Conservation (phyloP, 1,140 invertebrate genomes). For the Proctacanthus coquilletti region DNA sequence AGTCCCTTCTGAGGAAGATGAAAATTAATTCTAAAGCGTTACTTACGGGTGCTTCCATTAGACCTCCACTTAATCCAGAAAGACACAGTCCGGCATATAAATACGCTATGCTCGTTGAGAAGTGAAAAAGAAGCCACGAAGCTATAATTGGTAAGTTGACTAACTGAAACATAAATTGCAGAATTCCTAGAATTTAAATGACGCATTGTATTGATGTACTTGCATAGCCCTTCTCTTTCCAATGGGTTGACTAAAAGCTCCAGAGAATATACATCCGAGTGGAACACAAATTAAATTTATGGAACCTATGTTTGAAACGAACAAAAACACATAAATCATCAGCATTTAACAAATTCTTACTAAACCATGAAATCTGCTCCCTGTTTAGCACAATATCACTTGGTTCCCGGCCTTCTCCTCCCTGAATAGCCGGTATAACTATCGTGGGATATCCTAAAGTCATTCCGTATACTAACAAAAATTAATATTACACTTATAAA, state of each 20-base stretch:
- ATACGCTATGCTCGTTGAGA: conserved; percentile 37
- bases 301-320: conserved; percentile 37
- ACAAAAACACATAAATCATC: neutral
- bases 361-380: conserved; percentile 60
- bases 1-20: too few species aligned
- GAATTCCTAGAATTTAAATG: conserved; percentile 7
- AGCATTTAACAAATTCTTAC: conserved; percentile 32
- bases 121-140: conserved; percentile 55
- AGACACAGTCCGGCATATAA: conserved; percentile 49
- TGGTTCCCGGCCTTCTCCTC: conserved; percentile 30
- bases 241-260: conserved; percentile 46
- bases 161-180: conserved; percentile 19
- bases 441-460: conserved; percentile 62
- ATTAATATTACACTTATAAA: neutral
- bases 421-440: conserved; percentile 49
- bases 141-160: conserved; percentile 53
- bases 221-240: conserved; percentile 57
- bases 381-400: conserved; percentile 37
- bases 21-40: too few species aligned
- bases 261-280: conserved; percentile 55
- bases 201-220: conserved; percentile 25
- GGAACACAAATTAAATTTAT: conserved; percentile 62
- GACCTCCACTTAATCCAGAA: conserved; percentile 53
- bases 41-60: conserved; percentile 61
- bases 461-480: conserved; percentile 45